Percentiles rank a stretch among this genome's conserved stretches.
These are phyloP conservation scores for Plumapathes pennacea DNA, from an alignment of 92 coral and sea anemone genomes.

Conservation along the genomic window DNA sequence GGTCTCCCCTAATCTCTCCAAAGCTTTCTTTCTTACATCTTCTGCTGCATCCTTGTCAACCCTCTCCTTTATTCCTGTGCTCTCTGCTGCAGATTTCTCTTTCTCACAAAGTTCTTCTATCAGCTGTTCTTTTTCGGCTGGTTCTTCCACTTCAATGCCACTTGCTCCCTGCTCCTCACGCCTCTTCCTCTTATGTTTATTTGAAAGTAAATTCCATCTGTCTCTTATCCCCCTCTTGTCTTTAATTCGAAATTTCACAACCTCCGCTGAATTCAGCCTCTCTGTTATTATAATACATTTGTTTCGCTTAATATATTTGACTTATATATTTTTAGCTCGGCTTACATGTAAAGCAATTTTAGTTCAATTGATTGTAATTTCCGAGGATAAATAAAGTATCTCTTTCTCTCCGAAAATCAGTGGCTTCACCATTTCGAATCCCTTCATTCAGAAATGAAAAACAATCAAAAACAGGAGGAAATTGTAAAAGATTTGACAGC, in stretches of 20 bases:
- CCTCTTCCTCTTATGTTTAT: slow-evolving; percentile 24
- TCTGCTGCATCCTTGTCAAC: slow-evolving; percentile 29
- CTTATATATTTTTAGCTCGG: too few relatives aligned
- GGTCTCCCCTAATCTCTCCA: slow-evolving; percentile 23
- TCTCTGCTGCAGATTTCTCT: slow-evolving; percentile 14
- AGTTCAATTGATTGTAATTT: too few relatives aligned
- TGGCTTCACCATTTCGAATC: too few relatives aligned
- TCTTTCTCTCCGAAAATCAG: too few relatives aligned
- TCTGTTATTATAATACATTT: too few relatives aligned
- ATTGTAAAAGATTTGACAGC: too few relatives aligned
- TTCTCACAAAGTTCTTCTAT: slow-evolving; percentile 26
- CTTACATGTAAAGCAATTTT: too few relatives aligned
- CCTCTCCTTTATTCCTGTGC: slow-evolving; percentile 2
- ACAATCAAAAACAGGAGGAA: too few relatives aligned
- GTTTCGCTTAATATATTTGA: too few relatives aligned
- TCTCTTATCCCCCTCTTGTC: slow-evolving; percentile 34
- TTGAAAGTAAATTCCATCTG: slow-evolving; percentile 30
- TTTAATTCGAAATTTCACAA: slow-evolving; percentile 15
- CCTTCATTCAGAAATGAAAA: too few relatives aligned
- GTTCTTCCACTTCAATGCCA: slow-evolving; percentile 41
- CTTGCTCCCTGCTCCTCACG: slow-evolving; percentile 27
- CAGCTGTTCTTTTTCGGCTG: slow-evolving; percentile 19
- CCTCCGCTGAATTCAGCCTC: slow-evolving; percentile 22
- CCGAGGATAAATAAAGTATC: too few relatives aligned
- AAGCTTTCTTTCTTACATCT: slow-evolving; percentile 33